phyloP scores from a whole-genome alignment of 2,797 vertebrate species.

The Sylvia borin region DNA sequence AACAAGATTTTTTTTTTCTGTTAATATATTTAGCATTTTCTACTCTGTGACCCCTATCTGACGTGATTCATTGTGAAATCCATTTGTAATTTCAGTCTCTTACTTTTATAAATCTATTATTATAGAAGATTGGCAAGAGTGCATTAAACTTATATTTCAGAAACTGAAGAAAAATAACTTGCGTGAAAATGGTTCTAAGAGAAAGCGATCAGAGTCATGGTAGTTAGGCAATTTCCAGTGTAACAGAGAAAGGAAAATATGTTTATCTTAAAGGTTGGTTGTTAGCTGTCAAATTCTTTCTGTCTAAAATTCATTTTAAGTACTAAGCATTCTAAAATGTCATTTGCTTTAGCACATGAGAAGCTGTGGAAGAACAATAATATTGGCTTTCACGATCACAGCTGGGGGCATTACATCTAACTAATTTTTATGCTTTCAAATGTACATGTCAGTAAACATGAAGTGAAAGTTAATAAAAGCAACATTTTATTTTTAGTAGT shows the following conservation, averaged over 20 bases:
- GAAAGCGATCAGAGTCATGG: neutral
- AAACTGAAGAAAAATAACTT: neutral
- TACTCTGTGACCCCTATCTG: neutral
- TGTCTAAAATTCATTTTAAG: neutral
- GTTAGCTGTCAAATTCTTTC: neutral
- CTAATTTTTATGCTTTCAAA: constrained; percentile 7
- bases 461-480: neutral
- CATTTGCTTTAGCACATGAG: neutral
- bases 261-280: neutral
- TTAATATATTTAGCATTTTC: neutral
- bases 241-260: neutral
- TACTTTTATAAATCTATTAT: neutral
- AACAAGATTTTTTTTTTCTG: neutral
- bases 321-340: neutral
- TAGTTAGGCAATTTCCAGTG: neutral
- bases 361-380: neutral
- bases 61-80: neutral
- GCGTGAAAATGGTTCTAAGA: neutral
- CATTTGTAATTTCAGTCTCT: neutral
- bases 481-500: neutral
- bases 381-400: neutral
- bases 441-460: neutral
- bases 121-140: neutral
- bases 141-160: neutral
- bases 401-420: neutral